Conservation (phyloP, 1,140 invertebrate species). For the Lasioglossum baleicum region DNA sequence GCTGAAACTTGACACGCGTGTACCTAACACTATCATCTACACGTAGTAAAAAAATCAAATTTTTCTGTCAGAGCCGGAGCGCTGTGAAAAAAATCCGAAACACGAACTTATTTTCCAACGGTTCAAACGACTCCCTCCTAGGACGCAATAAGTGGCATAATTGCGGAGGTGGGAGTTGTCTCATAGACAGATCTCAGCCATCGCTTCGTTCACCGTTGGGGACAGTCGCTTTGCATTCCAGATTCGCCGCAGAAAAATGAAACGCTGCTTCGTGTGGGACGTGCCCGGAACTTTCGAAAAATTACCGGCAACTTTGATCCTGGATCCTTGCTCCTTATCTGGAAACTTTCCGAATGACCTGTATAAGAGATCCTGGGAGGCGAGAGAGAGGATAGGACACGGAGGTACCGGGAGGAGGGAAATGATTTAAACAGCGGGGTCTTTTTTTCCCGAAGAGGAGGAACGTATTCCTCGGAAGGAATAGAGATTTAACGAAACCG, state of each 20-base stretch:
- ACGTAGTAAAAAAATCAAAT: too few species aligned
- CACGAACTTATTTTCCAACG: too few species aligned
- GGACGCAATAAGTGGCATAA: too few species aligned
- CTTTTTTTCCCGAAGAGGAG: neutral
- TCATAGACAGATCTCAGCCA: too few species aligned
- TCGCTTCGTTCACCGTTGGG: too few species aligned
- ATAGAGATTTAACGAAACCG: neutral
- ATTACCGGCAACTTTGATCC: conserved; percentile 3
- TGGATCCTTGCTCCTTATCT: neutral
- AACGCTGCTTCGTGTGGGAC: neutral
- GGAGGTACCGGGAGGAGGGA: neutral
- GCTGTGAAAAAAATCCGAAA: too few species aligned
- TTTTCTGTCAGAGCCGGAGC: too few species aligned
- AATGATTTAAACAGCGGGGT: neutral
- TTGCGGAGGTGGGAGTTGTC: too few species aligned
- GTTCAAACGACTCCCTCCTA: too few species aligned
- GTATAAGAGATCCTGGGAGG: neutral
- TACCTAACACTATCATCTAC: too few species aligned
- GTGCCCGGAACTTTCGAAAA: neutral
- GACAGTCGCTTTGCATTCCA: neutral
- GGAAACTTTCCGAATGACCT: conserved; percentile 1
- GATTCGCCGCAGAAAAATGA: neutral
- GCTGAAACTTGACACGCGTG: too few species aligned
- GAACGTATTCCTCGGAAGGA: neutral
- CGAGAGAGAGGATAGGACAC: neutral